These are phyloP conservation scores for Lasioglossum leucozonium DNA, from an alignment of 2,888 invertebrate genomes.

Conservation along the genomic window DNA sequence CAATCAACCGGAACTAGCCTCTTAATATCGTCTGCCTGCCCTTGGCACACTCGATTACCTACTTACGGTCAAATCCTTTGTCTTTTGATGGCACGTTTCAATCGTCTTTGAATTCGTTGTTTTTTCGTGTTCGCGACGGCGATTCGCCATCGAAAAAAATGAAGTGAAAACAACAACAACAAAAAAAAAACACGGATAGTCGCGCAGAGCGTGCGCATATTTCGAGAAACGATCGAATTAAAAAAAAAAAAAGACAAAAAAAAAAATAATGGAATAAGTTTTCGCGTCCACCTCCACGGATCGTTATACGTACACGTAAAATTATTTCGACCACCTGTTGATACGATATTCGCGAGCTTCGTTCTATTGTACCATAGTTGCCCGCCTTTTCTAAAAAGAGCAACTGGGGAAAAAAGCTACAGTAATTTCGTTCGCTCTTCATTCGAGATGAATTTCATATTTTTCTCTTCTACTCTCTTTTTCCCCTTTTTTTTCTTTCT, in stretches of 20 bases:
- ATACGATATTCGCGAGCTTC: constrained; percentile 13
- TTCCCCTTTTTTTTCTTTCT: too few relatives aligned
- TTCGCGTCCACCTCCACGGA: not conserved
- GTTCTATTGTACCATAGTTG: not conserved
- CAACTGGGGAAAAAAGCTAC: not conserved
- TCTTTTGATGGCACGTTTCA: constrained; percentile 8
- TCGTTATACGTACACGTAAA: constrained; percentile 19
- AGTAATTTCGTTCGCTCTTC: constrained; percentile 10
- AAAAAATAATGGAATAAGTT: not conserved
- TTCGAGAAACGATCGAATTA: constrained; percentile 7
- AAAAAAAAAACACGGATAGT: not conserved
- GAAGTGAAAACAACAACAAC: not conserved
- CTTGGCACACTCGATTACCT: constrained; percentile 56
- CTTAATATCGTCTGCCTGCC: constrained; percentile 57
- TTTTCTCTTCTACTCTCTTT: not conserved
- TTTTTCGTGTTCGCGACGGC: not conserved
- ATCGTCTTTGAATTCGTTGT: not conserved
- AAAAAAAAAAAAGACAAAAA: not conserved
- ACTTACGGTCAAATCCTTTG: constrained; percentile 27
- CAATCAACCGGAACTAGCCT: constrained; percentile 60
- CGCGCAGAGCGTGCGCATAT: not conserved
- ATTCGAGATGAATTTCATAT: constrained; percentile 15
- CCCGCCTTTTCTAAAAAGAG: not conserved
- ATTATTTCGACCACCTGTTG: constrained; percentile 56
- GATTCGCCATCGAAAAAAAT: not conserved